Evolutionary conservation across 2,797 vertebrate genomes (phyloP), one percentile per base, ranked within the genome.

Genomic region (Sphenodon punctatus): DNA sequence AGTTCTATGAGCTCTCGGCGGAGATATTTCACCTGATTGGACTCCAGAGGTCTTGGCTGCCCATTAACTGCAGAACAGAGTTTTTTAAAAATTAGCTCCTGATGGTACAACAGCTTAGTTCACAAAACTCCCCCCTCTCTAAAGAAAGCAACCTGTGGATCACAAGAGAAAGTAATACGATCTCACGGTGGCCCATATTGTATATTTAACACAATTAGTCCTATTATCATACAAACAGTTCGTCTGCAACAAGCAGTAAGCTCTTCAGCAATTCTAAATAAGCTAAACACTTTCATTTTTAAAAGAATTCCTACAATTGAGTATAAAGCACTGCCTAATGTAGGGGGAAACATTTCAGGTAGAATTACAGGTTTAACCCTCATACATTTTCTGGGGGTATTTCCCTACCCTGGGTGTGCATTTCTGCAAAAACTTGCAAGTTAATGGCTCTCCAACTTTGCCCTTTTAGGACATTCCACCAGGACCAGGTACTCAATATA

Each of bases 1-100:
- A 99, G 97, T 95, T 99, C 98, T 92, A 99, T 98, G 90, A 99
- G 96, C 95, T 99, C 99, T 92, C 97, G 96, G 84, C 98, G 98
- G 84, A 99, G 96, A 81, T 99, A 97, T 92, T 99, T 99, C 91
- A 99, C 98, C 92, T 99, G 98, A 95, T 97, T 99, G 38, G 98
- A 99, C 94, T 99, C 99, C 94, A 99, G 95, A 38, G 99, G 98
- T 89, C 98, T 96, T 36, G 99, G 99, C 25, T 99, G 98, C 82
- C 98, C 98, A 89, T 99, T 99, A 87, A 99, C 99, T 99, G 85
- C 68, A 91, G 94, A 84, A 91, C 3, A 45, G 88, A 56, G 60
- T 93, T 89, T 38, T 22, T 66, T 5, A 76, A 4, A 55, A 60
- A 71, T 34, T 46, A 78, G 22, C 45, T 51, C 60, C n/a, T 53